Conservation (phyloP, 92 coral and sea anemone genomes). For the Umimayanthus chanpuru region DNA sequence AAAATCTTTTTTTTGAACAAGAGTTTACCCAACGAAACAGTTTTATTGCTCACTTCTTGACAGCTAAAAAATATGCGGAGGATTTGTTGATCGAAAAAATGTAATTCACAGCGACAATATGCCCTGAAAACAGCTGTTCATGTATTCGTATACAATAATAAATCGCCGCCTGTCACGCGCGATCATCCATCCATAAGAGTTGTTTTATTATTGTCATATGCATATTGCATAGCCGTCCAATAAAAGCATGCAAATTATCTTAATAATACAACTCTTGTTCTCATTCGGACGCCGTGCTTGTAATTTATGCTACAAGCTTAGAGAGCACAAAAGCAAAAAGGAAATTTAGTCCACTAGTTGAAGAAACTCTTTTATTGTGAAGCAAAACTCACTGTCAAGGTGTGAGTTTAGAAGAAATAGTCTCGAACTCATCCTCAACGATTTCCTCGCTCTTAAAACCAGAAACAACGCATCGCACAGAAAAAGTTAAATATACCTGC, state of each 20-base stretch:
- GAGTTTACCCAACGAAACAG: neutral
- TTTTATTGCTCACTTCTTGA: neutral
- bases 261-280: constrained; percentile 23
- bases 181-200: constrained; percentile 9
- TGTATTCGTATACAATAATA: neutral
- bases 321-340: constrained; percentile 37
- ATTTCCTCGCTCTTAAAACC: constrained; percentile 4
- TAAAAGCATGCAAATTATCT: constrained; percentile 36
- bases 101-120: neutral
- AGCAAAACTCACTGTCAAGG: constrained; percentile 16
- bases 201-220: constrained; percentile 9
- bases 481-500: constrained; percentile 17
- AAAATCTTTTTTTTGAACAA: no score
- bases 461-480: neutral
- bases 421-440: neutral
- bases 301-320: constrained; percentile 46
- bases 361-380: constrained; percentile 15
- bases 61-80: neutral
- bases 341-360: constrained; percentile 23
- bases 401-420: constrained; percentile 4
- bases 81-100: neutral
- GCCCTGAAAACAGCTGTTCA: constrained; percentile 26
- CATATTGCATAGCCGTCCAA: constrained; percentile 36
- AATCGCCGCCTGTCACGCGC: constrained; percentile 21
- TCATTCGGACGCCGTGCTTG: constrained; percentile 34